Evolutionary conservation across 2,888 invertebrate genomes (phyloP).

Genomic region (Anarsia innoxiella): DNA sequence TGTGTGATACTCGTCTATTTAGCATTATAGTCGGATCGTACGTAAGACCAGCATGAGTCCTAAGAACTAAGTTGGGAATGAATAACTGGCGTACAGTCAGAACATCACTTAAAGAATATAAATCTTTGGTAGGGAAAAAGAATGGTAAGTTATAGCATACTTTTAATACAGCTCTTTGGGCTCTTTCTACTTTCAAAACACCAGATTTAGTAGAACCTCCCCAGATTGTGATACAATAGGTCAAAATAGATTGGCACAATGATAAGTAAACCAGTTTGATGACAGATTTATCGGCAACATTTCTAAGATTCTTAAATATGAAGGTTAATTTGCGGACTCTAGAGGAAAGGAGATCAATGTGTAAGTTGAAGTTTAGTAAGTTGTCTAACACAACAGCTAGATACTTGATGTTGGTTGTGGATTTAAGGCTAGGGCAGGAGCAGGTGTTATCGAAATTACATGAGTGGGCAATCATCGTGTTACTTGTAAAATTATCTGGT

Average conservation of each 20-base stretch:
- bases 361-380: not conserved
- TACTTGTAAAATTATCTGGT: not conserved
- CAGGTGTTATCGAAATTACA: not conserved
- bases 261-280: not conserved
- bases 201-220: not conserved
- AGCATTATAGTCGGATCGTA: not conserved
- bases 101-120: not conserved
- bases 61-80: not conserved
- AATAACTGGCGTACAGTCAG: not conserved
- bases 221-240: not conserved
- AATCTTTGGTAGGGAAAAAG: not conserved
- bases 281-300: not conserved
- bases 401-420: not conserved
- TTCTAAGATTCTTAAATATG: not conserved
- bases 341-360: not conserved
- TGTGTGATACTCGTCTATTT: not conserved
- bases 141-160: not conserved
- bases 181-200: not conserved
- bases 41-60: not conserved
- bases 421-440: not conserved
- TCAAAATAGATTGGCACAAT: not conserved
- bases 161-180: slow-evolving; percentile 2
- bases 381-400: not conserved
- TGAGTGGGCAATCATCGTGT: not conserved
- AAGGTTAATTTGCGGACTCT: not conserved